A percentile compares a stretch with the other conserved stretches of the same genome.
Conservation (phyloP, 1,140 invertebrate species). For the Heliconius congener region DNA sequence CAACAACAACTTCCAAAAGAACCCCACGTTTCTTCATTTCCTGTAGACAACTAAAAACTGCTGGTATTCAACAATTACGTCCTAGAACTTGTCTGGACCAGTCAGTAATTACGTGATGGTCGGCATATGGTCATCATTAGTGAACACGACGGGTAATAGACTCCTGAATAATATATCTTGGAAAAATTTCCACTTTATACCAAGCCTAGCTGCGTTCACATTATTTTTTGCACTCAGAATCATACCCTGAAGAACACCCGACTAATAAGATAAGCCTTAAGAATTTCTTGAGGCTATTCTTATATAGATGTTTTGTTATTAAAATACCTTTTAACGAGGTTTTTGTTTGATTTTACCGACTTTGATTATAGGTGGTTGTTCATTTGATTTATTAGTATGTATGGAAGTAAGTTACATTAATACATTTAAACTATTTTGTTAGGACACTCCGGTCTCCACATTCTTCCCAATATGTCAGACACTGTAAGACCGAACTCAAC, state of each 20-base stretch:
- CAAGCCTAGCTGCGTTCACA: not conserved
- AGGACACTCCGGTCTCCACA: no score
- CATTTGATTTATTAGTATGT: not conserved
- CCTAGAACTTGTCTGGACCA: not conserved
- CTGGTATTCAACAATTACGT: constrained; percentile 2
- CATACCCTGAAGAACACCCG: constrained; percentile 4
- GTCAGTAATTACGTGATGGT: constrained; percentile 1
- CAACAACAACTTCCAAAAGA: not conserved
- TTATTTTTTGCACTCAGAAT: not conserved
- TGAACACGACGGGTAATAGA: not conserved
- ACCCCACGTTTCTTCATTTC: constrained; percentile 1
- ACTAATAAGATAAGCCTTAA: constrained; percentile 5
- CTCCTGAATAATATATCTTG: constrained; percentile 5
- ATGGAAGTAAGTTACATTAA: no score
- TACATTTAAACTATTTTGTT: no score
- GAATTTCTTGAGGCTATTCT: not conserved
- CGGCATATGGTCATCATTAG: constrained; percentile 13
- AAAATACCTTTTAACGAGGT: constrained; percentile 9
- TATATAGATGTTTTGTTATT: constrained; percentile 7
- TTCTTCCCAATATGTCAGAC: no score
- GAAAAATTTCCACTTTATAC: constrained; percentile 6
- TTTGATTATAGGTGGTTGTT: not conserved
- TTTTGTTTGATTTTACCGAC: not conserved
- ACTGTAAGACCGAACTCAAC: no score
- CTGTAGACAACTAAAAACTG: not conserved